These are phyloP conservation scores for Ambastaia sidthimunki DNA, from an alignment of 2,797 vertebrate species.

Conservation along the genomic window DNA sequence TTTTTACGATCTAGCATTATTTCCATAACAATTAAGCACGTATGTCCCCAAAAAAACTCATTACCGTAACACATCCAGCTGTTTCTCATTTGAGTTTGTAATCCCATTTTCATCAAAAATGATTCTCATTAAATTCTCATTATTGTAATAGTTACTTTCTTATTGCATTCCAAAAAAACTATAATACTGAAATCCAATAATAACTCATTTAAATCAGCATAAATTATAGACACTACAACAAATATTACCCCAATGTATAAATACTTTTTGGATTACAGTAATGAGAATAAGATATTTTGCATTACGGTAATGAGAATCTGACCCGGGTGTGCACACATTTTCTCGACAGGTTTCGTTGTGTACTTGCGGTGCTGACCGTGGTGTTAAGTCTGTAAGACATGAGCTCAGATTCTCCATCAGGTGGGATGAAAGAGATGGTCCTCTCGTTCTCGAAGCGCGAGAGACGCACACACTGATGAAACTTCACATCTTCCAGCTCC, in stretches of 20 bases:
- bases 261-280: neutral
- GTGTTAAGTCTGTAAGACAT: constrained; percentile 87
- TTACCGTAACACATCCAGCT: too few relatives aligned
- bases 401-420: constrained; percentile 83
- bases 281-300: neutral
- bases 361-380: constrained; percentile 68
- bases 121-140: neutral
- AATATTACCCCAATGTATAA: neutral
- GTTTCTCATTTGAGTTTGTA: neutral
- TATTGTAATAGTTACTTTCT: neutral
- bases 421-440: constrained; percentile 86
- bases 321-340: neutral
- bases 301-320: too few relatives aligned
- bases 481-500: constrained; percentile 85
- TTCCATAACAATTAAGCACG: too few relatives aligned
- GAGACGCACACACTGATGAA: constrained; percentile 85
- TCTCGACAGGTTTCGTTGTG: neutral
- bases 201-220: too few relatives aligned
- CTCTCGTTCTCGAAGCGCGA: constrained; percentile 86
- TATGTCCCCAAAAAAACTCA: too few relatives aligned
- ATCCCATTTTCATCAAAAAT: neutral
- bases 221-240: neutral
- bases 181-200: too few relatives aligned
- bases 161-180: neutral
- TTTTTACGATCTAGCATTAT: too few relatives aligned